Percentiles rank a stretch among this genome's conserved stretches.
These are phyloP conservation scores for Oceanites oceanicus DNA, from an alignment of 2,113 vertebrate genomes.

Conservation along the genomic window DNA sequence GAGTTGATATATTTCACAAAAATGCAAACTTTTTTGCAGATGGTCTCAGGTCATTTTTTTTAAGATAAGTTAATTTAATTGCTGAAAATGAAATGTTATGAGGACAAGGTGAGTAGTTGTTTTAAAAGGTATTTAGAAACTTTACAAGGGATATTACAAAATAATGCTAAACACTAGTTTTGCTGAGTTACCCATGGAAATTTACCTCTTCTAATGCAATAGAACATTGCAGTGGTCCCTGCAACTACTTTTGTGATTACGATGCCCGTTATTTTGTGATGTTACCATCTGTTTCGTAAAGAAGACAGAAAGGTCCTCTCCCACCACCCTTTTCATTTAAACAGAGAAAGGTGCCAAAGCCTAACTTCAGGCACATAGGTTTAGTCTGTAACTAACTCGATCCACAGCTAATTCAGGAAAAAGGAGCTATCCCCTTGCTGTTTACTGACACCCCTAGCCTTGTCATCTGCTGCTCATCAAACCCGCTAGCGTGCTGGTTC, in stretches of 20 bases:
- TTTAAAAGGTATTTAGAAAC: not conserved
- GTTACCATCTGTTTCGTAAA: not conserved
- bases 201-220: accelerated
- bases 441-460: not conserved
- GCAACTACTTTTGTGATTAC: not conserved
- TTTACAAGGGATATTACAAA: not conserved
- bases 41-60: conserved; percentile 25
- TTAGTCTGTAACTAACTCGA: not conserved
- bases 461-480: not conserved
- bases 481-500: accelerated
- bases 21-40: conserved; percentile 39
- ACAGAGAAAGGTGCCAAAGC: not conserved
- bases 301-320: not conserved
- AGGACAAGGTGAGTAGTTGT: not conserved
- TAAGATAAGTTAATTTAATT: not conserved
- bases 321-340: not conserved
- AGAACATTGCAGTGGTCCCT: not conserved
- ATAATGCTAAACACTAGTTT: not conserved
- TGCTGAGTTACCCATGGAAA: not conserved
- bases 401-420: not conserved
- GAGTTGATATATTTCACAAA: conserved; percentile 72
- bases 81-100: not conserved
- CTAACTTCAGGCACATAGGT: not conserved
- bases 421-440: not conserved
- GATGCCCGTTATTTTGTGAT: not conserved